Evolutionary conservation across 2,888 invertebrate genomes (phyloP).

Genomic region (Diadromus collaris): DNA sequence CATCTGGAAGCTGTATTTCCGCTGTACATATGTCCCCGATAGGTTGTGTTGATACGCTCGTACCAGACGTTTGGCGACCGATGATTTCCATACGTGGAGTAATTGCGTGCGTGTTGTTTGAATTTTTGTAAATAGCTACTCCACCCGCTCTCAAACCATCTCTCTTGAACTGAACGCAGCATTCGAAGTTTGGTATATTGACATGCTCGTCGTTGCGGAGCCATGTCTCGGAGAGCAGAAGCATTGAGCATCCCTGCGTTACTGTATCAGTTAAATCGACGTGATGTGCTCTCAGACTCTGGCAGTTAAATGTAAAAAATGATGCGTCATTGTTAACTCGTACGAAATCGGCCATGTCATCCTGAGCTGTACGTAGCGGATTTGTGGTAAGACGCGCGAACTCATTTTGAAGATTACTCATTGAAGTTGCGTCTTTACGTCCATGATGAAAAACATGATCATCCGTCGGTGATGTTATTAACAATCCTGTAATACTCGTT

Average conservation of each 20-base stretch:
- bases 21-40: not conserved
- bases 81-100: conserved; percentile 24
- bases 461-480: conserved; percentile 35
- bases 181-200: conserved; percentile 50
- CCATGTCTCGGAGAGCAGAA: conserved; percentile 52
- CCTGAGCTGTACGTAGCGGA: conserved; percentile 24
- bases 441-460: conserved; percentile 19
- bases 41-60: too few relatives aligned
- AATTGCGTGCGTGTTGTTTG: not conserved
- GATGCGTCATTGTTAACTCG: conserved; percentile 14
- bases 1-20: conserved; percentile 23
- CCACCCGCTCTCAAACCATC: conserved; percentile 36
- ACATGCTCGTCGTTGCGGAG: conserved; percentile 41
- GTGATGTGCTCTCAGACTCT: conserved; percentile 51
- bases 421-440: conserved; percentile 11
- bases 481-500: conserved; percentile 62
- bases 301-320: conserved; percentile 50
- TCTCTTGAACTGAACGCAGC: conserved; percentile 47
- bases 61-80: not conserved
- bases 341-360: conserved; percentile 14
- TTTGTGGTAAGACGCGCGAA: conserved; percentile 17
- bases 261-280: conserved; percentile 43
- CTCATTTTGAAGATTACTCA: conserved; percentile 15
- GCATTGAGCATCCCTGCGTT: conserved; percentile 38
- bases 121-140: conserved; percentile 44